Evolutionary conservation across 2,888 invertebrate species (phyloP).

Genomic region (Euphydryas editha): DNA sequence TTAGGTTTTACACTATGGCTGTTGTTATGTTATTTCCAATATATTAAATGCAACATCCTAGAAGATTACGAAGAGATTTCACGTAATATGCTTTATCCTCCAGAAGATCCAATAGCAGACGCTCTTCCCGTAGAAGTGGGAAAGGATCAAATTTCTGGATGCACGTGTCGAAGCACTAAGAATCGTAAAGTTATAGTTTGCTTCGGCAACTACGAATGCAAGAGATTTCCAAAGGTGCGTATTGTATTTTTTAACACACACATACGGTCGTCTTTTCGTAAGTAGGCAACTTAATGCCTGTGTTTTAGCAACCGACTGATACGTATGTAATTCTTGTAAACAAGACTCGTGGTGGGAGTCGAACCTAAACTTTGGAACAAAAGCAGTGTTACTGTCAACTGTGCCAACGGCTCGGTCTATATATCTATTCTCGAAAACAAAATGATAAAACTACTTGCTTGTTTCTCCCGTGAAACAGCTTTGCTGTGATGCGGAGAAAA

Average conservation of each 20-base stretch:
- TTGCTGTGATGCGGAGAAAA: too few species aligned
- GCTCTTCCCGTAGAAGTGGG: slow-evolving; percentile 64
- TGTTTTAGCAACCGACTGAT: too few species aligned
- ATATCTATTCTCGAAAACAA: too few species aligned
- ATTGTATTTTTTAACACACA: background rate
- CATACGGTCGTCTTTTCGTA: too few species aligned
- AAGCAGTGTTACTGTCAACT: too few species aligned
- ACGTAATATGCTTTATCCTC: slow-evolving; percentile 54
- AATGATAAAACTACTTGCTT: too few species aligned
- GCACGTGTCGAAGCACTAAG: slow-evolving; percentile 74
- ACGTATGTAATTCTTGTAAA: too few species aligned
- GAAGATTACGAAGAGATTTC: slow-evolving; percentile 64
- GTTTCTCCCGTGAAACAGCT: too few species aligned
- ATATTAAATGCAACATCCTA: slow-evolving; percentile 59
- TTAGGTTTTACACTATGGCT: slow-evolving; percentile 66
- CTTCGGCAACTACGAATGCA: slow-evolving; percentile 81
- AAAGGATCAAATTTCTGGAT: slow-evolving; percentile 71
- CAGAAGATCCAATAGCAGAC: slow-evolving; percentile 53
- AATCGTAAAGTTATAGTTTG: slow-evolving; percentile 69
- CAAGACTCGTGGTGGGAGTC: too few species aligned
- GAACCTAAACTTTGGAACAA: too few species aligned
- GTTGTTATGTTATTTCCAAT: slow-evolving; percentile 68
- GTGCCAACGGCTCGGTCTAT: too few species aligned
- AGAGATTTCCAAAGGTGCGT: slow-evolving; percentile 72
- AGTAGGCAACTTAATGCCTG: too few species aligned